phyloP scores from a whole-genome alignment of 2,888 invertebrate genomes.

The Apoda limacodes region DNA sequence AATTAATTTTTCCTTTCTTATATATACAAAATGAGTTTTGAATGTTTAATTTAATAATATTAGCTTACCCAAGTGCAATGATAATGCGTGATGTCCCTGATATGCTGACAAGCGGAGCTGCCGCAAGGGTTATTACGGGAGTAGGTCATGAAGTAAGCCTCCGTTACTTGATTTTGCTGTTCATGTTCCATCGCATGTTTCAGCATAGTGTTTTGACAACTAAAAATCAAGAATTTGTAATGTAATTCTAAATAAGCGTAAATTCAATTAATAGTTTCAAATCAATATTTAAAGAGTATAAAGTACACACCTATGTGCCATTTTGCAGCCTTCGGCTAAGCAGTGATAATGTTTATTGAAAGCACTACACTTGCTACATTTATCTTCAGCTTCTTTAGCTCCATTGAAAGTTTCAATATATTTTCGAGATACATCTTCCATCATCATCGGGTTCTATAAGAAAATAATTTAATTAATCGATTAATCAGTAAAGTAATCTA shows the following conservation, averaged over 20 bases:
- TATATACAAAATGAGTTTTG: no score
- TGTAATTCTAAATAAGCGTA: background rate
- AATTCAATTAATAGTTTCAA: background rate
- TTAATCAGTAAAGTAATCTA: no score
- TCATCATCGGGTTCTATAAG: slow-evolving; percentile 66
- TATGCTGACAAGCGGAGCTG: slow-evolving; percentile 78
- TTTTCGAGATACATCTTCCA: slow-evolving; percentile 66
- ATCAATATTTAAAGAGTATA: slow-evolving; percentile 4
- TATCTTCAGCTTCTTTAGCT: slow-evolving; percentile 65
- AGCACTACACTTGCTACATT: slow-evolving; percentile 66
- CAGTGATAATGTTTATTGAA: slow-evolving; percentile 91
- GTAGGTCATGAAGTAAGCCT: slow-evolving; percentile 77
- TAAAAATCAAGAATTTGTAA: slow-evolving; percentile 27
- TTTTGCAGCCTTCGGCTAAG: slow-evolving; percentile 80
- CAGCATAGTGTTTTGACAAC: slow-evolving; percentile 77
- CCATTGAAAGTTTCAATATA: slow-evolving; percentile 61
- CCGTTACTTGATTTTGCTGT: slow-evolving; percentile 87
- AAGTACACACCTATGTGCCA: slow-evolving; percentile 72
- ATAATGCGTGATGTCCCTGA: slow-evolving; percentile 84
- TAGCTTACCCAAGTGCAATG: slow-evolving; percentile 90
- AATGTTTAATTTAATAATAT: no score
- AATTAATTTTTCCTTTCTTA: no score
- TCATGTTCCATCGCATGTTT: slow-evolving; percentile 92
- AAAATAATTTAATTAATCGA: slow-evolving; percentile 8
- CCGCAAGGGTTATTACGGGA: slow-evolving; percentile 74